These are phyloP conservation scores for Salmo trutta DNA, from an alignment of 2,797 vertebrate species.

Conservation along the genomic window DNA sequence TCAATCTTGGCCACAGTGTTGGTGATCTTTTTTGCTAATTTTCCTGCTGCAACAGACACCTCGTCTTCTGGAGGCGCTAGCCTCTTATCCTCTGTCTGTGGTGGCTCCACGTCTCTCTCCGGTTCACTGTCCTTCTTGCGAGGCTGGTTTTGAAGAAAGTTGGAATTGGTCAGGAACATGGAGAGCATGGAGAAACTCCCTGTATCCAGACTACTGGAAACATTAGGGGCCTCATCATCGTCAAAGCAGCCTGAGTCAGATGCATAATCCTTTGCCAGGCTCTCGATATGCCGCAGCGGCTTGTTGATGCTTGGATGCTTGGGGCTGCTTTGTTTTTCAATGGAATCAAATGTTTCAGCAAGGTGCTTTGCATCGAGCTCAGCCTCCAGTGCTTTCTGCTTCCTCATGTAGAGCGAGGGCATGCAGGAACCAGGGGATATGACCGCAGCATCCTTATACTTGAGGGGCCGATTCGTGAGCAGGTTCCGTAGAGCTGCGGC, in stretches of 20 bases:
- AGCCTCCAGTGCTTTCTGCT: slow-evolving; percentile 95
- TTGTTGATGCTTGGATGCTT: slow-evolving; percentile 84
- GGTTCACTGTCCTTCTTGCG: slow-evolving; percentile 80
- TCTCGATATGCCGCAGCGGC: slow-evolving; percentile 88
- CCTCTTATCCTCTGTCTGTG: slow-evolving; percentile 68
- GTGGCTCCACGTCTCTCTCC: slow-evolving; percentile 76
- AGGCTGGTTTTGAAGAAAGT: slow-evolving; percentile 87
- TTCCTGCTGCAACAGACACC: slow-evolving; percentile 84
- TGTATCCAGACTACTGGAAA: slow-evolving; percentile 85
- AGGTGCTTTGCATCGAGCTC: slow-evolving; percentile 93
- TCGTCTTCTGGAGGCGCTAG: slow-evolving; percentile 71
- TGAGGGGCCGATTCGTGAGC: slow-evolving; percentile 90
- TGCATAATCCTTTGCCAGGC: slow-evolving; percentile 92
- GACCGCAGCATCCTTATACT: slow-evolving; percentile 88
- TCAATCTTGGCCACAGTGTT: slow-evolving; percentile 94
- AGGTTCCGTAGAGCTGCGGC: slow-evolving; percentile 95
- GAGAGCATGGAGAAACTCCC: slow-evolving; percentile 90
- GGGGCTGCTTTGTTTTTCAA: slow-evolving; percentile 89
- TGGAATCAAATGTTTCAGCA: slow-evolving; percentile 88
- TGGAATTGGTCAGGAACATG: slow-evolving; percentile 90
- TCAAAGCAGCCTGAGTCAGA: slow-evolving; percentile 98
- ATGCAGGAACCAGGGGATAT: slow-evolving; percentile 91
- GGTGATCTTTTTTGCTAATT: slow-evolving; percentile 90
- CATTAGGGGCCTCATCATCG: slow-evolving; percentile 90
- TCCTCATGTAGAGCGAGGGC: slow-evolving; percentile 95